These are phyloP conservation scores for Drosophila siamana DNA, from an alignment of 2,888 invertebrate species.

Conservation along the genomic window DNA sequence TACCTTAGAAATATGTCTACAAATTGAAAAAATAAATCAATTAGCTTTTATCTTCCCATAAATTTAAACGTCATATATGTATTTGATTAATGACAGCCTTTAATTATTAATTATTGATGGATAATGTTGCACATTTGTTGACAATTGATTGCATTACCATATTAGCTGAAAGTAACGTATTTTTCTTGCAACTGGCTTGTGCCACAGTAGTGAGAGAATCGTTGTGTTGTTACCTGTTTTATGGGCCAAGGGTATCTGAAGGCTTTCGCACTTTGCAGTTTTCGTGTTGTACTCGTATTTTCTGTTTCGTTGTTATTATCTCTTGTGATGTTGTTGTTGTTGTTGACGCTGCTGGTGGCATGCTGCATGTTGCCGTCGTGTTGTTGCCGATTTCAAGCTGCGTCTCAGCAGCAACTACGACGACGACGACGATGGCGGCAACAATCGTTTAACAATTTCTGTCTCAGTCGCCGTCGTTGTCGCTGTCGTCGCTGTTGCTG, in stretches of 20 bases:
- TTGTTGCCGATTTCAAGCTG: conserved; percentile 63
- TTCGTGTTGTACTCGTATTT: conserved; percentile 17
- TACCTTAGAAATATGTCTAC: too few species aligned
- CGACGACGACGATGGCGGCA: conserved; percentile 17
- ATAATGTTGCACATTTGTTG: too few species aligned
- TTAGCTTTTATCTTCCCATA: too few species aligned
- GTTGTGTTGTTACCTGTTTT: conserved; percentile 1
- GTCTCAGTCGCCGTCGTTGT: neutral
- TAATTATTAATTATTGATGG: too few species aligned
- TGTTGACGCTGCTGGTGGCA: conserved; percentile 61
- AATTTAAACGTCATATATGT: too few species aligned
- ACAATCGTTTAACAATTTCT: conserved; percentile 39
- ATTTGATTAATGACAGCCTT: too few species aligned
- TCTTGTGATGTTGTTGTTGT: conserved; percentile 37
- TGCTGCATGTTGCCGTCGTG: conserved; percentile 63
- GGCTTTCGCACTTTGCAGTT: conserved; percentile 17
- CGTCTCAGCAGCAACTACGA: conserved; percentile 50
- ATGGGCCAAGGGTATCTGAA: conserved; percentile 37
- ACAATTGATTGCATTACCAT: neutral
- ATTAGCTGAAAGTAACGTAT: neutral
- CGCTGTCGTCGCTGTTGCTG: neutral
- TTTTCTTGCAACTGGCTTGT: neutral
- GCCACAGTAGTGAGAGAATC: neutral
- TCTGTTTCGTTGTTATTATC: conserved; percentile 41
- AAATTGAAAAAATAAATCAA: too few species aligned